Conservation (phyloP, 35 echinoderm and acorn worm species). For the Diadema setosum region DNA sequence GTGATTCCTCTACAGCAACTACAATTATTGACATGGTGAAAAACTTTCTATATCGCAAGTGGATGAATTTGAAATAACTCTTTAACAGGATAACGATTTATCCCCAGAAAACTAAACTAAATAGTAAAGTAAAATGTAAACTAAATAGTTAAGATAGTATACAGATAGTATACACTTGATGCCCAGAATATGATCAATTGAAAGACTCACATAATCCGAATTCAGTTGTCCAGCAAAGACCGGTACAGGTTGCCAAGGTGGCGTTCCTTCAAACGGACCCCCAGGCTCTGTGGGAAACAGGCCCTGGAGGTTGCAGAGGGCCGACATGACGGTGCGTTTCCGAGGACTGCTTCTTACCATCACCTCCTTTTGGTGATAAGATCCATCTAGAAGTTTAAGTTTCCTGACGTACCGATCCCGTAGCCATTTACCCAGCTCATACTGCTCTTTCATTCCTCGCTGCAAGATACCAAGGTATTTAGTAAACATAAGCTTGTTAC, state of each 20-base stretch:
- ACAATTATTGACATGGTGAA: too few species aligned
- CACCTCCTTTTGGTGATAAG: slow-evolving; percentile 57
- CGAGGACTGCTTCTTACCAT: slow-evolving; percentile 44
- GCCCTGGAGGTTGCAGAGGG: slow-evolving; percentile 69
- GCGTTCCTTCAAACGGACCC: slow-evolving; percentile 2
- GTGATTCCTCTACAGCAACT: too few species aligned
- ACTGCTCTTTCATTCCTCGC: slow-evolving; percentile 82
- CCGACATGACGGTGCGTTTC: slow-evolving; percentile 93
- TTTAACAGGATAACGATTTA: too few species aligned
- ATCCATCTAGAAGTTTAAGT: slow-evolving; percentile 14
- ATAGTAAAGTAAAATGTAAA: too few species aligned
- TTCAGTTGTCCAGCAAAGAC: slow-evolving; percentile 36
- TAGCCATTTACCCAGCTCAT: slow-evolving; percentile 69
- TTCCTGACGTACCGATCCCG: slow-evolving; percentile 43
- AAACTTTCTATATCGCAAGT: too few species aligned
- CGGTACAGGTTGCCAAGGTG: slow-evolving; percentile 88
- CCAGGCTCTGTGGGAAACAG: slow-evolving; percentile 22
- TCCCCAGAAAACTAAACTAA: too few species aligned
- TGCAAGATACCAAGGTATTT: background rate
- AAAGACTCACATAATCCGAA: slow-evolving; percentile 70
- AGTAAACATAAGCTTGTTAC: background rate
- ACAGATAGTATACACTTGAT: too few species aligned
- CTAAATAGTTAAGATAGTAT: too few species aligned
- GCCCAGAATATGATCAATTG: too few species aligned
- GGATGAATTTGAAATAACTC: too few species aligned